A percentile compares a stretch with the other conserved stretches of the same genome.
Conservation (phyloP, 1,140 invertebrate genomes). For the Bombus vancouverensis region DNA sequence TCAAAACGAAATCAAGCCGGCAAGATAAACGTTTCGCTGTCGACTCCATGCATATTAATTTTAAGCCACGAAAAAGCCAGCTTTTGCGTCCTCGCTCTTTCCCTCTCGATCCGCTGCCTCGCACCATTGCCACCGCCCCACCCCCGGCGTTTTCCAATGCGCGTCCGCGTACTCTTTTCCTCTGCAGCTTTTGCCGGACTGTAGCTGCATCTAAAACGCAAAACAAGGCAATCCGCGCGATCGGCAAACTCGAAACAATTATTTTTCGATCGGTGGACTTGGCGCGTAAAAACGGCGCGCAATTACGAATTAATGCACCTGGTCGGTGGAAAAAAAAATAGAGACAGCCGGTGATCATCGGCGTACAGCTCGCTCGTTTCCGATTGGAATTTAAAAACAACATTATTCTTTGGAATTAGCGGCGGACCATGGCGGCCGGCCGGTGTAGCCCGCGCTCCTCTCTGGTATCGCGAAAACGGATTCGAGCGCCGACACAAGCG, state of each 20-base stretch:
- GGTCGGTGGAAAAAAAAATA: slow-evolving; percentile 65
- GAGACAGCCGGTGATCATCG: slow-evolving; percentile 57
- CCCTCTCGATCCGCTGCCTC: not conserved
- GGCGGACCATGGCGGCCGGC: slow-evolving; percentile 36
- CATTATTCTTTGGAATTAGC: slow-evolving; percentile 70
- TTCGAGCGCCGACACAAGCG: slow-evolving; percentile 46
- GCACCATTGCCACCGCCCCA: not conserved
- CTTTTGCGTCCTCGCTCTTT: slow-evolving; percentile 26
- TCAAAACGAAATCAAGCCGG: slow-evolving; percentile 82
- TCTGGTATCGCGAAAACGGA: slow-evolving; percentile 44
- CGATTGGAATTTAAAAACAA: slow-evolving; percentile 68
- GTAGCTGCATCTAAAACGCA: slow-evolving; percentile 59
- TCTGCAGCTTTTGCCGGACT: not conserved
- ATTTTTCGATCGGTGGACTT: slow-evolving; percentile 78
- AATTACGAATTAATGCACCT: slow-evolving; percentile 76
- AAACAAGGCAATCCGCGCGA: slow-evolving; percentile 65
- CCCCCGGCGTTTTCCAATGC: not conserved
- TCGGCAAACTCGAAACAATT: slow-evolving; percentile 73
- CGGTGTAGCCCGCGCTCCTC: not conserved
- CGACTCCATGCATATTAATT: slow-evolving; percentile 82
- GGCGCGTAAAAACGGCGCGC: slow-evolving; percentile 77
- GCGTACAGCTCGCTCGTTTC: slow-evolving; percentile 44
- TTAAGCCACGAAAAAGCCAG: slow-evolving; percentile 79
- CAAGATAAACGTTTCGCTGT: slow-evolving; percentile 81
- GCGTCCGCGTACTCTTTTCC: not conserved